Evolutionary conservation across 2,888 invertebrate genomes (phyloP), one percentile per base, ranked within the genome.

Genomic region (Melikaiella ostensackeni): DNA sequence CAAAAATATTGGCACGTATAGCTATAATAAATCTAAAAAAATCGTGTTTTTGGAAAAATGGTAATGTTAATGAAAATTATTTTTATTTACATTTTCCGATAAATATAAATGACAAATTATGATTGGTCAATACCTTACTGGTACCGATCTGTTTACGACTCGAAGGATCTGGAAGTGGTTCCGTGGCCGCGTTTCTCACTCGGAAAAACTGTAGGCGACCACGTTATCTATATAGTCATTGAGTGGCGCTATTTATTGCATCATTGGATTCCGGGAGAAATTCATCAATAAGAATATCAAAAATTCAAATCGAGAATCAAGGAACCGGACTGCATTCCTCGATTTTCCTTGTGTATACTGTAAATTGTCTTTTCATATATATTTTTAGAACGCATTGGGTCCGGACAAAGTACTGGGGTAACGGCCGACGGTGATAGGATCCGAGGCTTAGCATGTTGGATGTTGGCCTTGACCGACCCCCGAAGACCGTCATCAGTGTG

Each of bases 381-480:
- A 50, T 74, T 74, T 74, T 59, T 74, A 57, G 57, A 19, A 74
- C 57, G 74, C 55, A 33, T 2, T 61, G 38, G 61, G 21, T n/a
- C 50, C 75, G 38, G 55, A 75, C 74, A 24, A 74, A 70, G 27
- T 86, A 85, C 84, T 85, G 84, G 83, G 85, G 82, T 86, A 86
- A 84, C 83, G 82, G 82, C 86, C 59, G 27, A 3, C 59, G 59
- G 5, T 27, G 59, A 59, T 59, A 24, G 27, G 59, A 59, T 59
- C 16, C 82, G 82, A 82, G 79, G 78, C 80, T 82, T 27, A 59
- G 27, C 59, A 59, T 16, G 27, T 27, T 84, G 84, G 85, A 85
- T 85, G 87, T 85, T 87, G 87, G 85, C 87, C 87, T 87, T 87
- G 87, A 87, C 87, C 87, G 87, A 87, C 86, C 87, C 84, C 82